These are phyloP conservation scores for Calameuta filiformis DNA, from an alignment of 2,888 invertebrate species.

Conservation along the genomic window DNA sequence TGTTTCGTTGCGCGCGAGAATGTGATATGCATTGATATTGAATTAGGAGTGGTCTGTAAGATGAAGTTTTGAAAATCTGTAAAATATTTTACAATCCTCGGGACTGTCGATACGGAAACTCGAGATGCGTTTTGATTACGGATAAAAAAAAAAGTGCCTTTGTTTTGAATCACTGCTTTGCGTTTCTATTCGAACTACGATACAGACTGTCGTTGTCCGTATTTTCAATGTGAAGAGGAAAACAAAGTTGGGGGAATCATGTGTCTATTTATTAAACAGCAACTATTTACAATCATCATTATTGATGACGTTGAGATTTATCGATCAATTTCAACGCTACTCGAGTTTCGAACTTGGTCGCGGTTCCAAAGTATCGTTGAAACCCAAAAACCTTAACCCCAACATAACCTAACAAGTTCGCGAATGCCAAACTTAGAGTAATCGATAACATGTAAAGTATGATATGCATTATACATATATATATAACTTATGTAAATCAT, in stretches of 20 bases:
- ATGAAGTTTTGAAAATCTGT: neutral
- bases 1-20: conserved; percentile 7
- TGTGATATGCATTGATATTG: conserved; percentile 1
- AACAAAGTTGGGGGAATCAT: neutral
- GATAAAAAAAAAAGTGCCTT: neutral
- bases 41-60: neutral
- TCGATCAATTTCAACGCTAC: neutral
- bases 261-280: neutral
- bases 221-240: neutral
- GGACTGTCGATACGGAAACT: neutral
- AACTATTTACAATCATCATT: neutral
- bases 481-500: neutral
- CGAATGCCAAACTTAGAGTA: conserved; percentile 18
- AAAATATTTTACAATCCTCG: neutral
- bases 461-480: neutral
- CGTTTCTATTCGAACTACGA: neutral
- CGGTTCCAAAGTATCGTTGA: neutral
- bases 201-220: neutral
- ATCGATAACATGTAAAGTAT: neutral
- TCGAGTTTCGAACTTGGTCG: neutral
- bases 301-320: neutral
- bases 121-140: conserved; percentile 1
- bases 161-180: neutral
- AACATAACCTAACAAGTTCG: conserved; percentile 2
- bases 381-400: neutral